phyloP scores from a whole-genome alignment of 1,140 invertebrate genomes.

The Theocolax elegans region DNA sequence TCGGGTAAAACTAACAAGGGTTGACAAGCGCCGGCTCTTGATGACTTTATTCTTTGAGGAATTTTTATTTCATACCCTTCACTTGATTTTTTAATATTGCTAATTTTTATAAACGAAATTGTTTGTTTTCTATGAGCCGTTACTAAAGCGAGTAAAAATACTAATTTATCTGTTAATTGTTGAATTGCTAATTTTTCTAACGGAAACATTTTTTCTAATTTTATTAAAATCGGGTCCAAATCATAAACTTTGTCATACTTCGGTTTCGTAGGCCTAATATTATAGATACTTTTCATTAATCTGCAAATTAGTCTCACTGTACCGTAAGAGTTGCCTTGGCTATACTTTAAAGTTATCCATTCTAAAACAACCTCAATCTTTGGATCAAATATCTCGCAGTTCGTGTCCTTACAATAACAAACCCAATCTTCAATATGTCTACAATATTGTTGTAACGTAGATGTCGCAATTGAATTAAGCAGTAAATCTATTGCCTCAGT shows the following conservation, averaged over 20 bases:
- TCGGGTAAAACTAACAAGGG: conserved; percentile 27
- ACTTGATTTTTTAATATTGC: conserved; percentile 4
- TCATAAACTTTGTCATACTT: not conserved
- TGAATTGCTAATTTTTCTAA: conserved; percentile 4
- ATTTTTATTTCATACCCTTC: conserved; percentile 34
- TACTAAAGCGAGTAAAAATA: conserved; percentile 35
- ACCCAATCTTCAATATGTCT: not conserved
- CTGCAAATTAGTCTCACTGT: too few species aligned
- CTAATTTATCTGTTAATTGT: conserved; percentile 28
- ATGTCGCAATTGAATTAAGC: not conserved
- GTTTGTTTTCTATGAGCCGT: conserved; percentile 51
- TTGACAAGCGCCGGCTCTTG: conserved; percentile 17
- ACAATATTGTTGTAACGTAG: not conserved
- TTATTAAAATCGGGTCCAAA: not conserved
- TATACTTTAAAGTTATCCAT: too few species aligned
- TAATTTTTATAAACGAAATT: conserved; percentile 19
- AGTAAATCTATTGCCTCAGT: not conserved
- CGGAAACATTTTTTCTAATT: conserved; percentile 7
- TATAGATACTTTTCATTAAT: not conserved
- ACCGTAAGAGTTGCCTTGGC: too few species aligned
- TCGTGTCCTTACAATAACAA: not conserved
- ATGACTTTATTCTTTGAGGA: conserved; percentile 29
- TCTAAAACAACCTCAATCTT: not conserved
- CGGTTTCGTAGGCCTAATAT: not conserved
- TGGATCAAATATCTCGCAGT: not conserved